Evolutionary conservation across 1,140 invertebrate genomes (phyloP), one percentile per base, ranked within the genome.

Genomic region (Sesamia nonagrioides): DNA sequence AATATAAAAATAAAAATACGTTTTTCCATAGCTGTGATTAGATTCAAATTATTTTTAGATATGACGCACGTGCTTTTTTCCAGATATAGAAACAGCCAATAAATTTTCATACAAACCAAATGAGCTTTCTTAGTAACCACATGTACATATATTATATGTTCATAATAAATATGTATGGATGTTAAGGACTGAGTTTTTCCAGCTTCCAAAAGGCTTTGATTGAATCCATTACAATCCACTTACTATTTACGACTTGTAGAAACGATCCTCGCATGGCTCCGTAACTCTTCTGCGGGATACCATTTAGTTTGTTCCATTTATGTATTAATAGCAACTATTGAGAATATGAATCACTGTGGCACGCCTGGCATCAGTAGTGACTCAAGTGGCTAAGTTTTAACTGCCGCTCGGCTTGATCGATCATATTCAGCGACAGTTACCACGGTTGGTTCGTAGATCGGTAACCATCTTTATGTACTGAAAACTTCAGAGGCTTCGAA

Each of bases 191-290:
- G 54, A 73, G 42, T 15, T 27, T 60, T 56, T 42, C 6, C 37
- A 17, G 52, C 35, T 50, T 56, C 48, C 21, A 35, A 11, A 11
- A 18, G 33, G 40, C 37, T 61, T 40, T 81, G 72, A 81, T 79
- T 81, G 83, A 72, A 72, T 81, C 84, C 87, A 88, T 91, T 86
- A 91, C 82, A 86, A 78, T 75, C 80, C 83, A 88, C 88, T 89
- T 85, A 82, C 58, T 84, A 86, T 90, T 90, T 85, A 90, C 78
- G 86, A 86, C 86, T 85, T 88, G 86, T 91, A 85, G 85, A 86
- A 91, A 87, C 85, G 75, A 84, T 88, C 84, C 81, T 82, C 78
- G 77, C 68, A 82, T 80, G 33, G 60, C 74, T 78, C 69, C 77
- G 69, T 82, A 75, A 69, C 60, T 77, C 81, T 85, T 81, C 87